Conservation (phyloP, 1,140 invertebrate species). For the Eufriesea mexicana region DNA sequence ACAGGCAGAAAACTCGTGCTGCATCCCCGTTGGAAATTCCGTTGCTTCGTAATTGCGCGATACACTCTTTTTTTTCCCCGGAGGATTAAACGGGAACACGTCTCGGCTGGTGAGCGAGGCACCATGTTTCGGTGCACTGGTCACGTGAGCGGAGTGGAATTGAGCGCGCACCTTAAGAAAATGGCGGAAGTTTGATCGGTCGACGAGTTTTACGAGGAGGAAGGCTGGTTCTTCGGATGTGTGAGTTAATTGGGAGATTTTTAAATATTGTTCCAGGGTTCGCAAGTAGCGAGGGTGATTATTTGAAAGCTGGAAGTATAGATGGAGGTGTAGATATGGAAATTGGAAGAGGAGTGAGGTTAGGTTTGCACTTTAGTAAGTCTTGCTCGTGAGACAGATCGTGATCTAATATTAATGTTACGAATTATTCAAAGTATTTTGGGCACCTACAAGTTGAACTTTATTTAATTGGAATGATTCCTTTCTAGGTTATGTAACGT, state of each 20-base stretch:
- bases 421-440: too few species aligned
- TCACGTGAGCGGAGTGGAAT: background rate
- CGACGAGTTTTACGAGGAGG: background rate
- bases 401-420: too few species aligned
- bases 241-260: background rate
- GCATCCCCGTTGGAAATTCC: background rate
- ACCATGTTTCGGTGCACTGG: background rate
- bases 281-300: too few species aligned
- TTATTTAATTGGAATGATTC: too few species aligned
- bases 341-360: too few species aligned
- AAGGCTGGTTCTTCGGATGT: too few species aligned
- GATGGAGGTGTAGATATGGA: too few species aligned
- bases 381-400: too few species aligned
- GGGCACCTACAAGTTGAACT: too few species aligned
- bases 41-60: slow-evolving; percentile 16
- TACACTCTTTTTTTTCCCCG: slow-evolving; percentile 3
- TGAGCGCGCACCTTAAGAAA: background rate
- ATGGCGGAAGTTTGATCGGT: slow-evolving; percentile 1
- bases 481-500: too few species aligned
- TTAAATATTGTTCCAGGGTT: background rate
- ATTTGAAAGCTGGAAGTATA: too few species aligned
- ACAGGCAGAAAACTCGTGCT: background rate
- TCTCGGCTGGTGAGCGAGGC: background rate
- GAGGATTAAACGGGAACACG: slow-evolving; percentile 19
- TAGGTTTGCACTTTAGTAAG: too few species aligned